Conservation (phyloP, 2,888 invertebrate species). For the Chrysolina haemoptera region DNA sequence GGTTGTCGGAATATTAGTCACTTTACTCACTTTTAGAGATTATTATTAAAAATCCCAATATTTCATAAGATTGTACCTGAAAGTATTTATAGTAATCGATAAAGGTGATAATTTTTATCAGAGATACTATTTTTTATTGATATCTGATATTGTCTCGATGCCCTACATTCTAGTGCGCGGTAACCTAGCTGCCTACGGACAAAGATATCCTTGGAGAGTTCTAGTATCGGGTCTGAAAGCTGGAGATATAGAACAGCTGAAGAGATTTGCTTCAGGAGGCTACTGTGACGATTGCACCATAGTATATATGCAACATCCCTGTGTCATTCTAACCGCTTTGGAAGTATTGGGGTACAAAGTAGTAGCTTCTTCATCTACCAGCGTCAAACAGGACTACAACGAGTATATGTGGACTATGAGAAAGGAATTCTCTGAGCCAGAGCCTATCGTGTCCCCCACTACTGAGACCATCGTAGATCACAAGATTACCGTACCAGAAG, state of each 20-base stretch:
- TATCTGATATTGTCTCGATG: constrained; percentile 71
- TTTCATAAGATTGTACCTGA: background rate
- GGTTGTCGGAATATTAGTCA: background rate
- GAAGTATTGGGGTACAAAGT: constrained; percentile 92
- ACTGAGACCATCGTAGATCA: constrained; percentile 37
- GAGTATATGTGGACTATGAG: constrained; percentile 96
- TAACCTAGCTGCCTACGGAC: constrained; percentile 89
- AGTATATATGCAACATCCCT: constrained; percentile 89
- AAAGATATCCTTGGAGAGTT: constrained; percentile 90
- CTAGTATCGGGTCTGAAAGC: constrained; percentile 90
- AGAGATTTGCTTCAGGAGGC: constrained; percentile 87
- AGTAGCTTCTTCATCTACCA: constrained; percentile 88
- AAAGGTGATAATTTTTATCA: constrained; percentile 18
- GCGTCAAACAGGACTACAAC: constrained; percentile 90
- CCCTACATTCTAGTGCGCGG: constrained; percentile 93
- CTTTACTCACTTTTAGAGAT: background rate
- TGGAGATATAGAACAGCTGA: constrained; percentile 86
- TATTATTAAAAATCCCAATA: background rate
- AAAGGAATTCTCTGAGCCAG: constrained; percentile 88
- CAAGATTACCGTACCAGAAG: constrained; percentile 42
- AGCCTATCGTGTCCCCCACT: constrained; percentile 71
- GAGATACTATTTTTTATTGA: constrained; percentile 9
- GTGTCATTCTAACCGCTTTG: constrained; percentile 87
- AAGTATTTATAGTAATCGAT: background rate
- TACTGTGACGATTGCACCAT: constrained; percentile 89